Base-by-base conservation (phyloP, 2,888 invertebrate genomes). In the Thyatira batis region DNA sequence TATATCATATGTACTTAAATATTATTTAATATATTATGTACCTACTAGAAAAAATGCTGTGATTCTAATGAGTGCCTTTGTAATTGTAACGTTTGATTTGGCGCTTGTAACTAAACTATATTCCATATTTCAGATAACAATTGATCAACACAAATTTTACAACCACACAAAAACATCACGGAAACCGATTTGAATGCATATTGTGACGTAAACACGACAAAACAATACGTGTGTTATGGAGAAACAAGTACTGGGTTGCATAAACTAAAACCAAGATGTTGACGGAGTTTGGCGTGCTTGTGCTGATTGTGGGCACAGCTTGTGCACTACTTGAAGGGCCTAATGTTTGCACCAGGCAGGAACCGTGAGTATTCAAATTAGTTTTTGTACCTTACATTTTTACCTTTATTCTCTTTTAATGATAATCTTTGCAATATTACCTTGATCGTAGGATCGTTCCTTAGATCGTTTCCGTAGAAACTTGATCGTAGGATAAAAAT, bases 291-390 rank as follows among this genome's bases (percentile, higher is more conserved):
- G 69, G 62, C 58, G 71, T 73, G 58, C 60, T 85, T 45, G 13
- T 39, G 13, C 17, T 39, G 17, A 5, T 39, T 17, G 39, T 39
- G 39, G 5, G 39, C 39, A 8, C 39, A 8, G 39, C 17, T 39
- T 39, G 39, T 39, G 39, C 17, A 17, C 39, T 39, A 6, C 39
- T 39, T 8, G 39, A 95, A 67, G 97, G 96, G 49, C 95, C 96
- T 23, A 96, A 97, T 85, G 94, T 97, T 58, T 97, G 97, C 86
- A 95, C 94, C 8, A 93, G 93, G 67, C 95, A 95, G 76, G 96
- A 96, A 86, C 92, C 93, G 96, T 96, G 82, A 94, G 95, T 93
- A 57, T 39, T n/a, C 13, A 39, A n/a, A 17, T 39, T 17, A 5
- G 8, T 8, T 39, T 39, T 17, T 8, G 8, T 8, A 23, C 6